Conservation (phyloP, 2,888 invertebrate genomes). For the Cantharis rustica region DNA sequence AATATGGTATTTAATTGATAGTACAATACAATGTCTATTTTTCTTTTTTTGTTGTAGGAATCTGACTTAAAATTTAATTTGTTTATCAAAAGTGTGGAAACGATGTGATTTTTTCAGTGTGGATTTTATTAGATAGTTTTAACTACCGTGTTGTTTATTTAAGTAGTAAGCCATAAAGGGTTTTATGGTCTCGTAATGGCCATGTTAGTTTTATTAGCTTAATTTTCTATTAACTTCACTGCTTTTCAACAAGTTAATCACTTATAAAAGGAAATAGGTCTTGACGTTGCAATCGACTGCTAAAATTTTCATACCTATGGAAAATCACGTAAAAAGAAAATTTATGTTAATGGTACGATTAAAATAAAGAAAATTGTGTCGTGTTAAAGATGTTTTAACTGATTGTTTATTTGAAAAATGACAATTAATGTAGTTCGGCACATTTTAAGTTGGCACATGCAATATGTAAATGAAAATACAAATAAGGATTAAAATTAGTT, state of each 20-base stretch:
- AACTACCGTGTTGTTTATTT: slow-evolving; percentile 1
- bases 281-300: background rate
- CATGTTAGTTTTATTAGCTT: slow-evolving; percentile 3
- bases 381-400: background rate
- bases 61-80: background rate
- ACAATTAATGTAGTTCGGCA: slow-evolving; percentile 42
- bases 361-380: background rate
- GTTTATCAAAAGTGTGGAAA: background rate
- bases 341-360: background rate
- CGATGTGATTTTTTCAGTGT: background rate
- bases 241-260: slow-evolving; percentile 3
- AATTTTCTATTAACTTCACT: slow-evolving; percentile 4
- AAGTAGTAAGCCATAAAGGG: slow-evolving; percentile 3
- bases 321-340: background rate
- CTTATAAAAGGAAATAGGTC: background rate
- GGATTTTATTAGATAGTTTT: background rate
- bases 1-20: no score
- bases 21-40: no score
- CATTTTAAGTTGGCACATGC: slow-evolving; percentile 47
- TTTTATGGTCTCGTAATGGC: background rate
- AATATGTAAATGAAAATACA: slow-evolving; percentile 51
- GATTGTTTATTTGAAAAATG: background rate
- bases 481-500: slow-evolving; percentile 49
- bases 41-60: no score
- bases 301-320: background rate